Evolutionary conservation across 2,113 vertebrate genomes (phyloP).

Genomic region (Microcebus jonahi): DNA sequence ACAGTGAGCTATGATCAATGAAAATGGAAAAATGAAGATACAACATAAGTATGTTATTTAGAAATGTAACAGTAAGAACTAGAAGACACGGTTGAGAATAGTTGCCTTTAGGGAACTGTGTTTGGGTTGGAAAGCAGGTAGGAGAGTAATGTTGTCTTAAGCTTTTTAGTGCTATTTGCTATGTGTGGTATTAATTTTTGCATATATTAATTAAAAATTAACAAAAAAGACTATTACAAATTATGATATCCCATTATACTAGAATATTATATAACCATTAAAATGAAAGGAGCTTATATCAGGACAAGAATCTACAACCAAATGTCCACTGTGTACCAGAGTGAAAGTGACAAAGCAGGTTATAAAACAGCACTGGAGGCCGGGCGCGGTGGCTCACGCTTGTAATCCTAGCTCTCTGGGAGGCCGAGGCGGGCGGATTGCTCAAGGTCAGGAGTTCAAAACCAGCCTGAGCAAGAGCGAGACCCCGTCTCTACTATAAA

Average conservation of each 20-base stretch:
- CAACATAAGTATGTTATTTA: not conserved
- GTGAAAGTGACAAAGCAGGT: not conserved
- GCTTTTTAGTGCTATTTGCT: slow-evolving; percentile 2
- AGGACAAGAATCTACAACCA: not conserved
- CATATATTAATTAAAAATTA: not conserved
- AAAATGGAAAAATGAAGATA: slow-evolving; percentile 42
- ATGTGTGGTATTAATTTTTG: not conserved
- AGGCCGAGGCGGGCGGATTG: too few relatives aligned
- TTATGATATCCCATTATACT: not conserved
- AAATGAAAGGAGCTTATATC: not conserved
- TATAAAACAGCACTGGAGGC: not conserved
- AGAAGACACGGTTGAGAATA: not conserved
- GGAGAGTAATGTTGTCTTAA: not conserved
- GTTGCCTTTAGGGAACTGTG: not conserved
- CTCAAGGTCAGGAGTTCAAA: too few relatives aligned
- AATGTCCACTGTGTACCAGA: not conserved
- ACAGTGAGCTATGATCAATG: not conserved
- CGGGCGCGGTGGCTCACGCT: too few relatives aligned
- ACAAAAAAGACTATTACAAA: not conserved
- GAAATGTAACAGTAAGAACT: not conserved
- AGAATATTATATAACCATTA: not conserved
- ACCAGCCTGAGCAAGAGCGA: too few relatives aligned
- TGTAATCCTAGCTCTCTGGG: too few relatives aligned
- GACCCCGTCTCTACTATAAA: too few relatives aligned
- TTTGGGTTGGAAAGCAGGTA: not conserved